Conservation (phyloP, 2,797 vertebrate genomes). For the Paratrypauchen microcephalus region DNA sequence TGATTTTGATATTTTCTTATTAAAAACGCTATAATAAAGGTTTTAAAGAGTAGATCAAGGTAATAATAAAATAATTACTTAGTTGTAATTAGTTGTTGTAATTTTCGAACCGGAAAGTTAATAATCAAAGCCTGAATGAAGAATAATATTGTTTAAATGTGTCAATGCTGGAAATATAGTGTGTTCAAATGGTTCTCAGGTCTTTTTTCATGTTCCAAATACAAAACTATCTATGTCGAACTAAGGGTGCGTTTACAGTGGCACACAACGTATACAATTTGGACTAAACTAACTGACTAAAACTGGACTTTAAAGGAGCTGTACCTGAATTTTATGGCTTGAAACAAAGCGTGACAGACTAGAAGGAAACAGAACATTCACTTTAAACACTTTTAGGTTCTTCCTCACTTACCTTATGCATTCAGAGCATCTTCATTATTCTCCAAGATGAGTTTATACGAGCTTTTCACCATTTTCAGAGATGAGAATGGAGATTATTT, state of each 20-base stretch:
- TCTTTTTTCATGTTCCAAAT: constrained; percentile 43
- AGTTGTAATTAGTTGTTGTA: background rate
- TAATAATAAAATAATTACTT: background rate
- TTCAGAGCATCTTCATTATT: too few relatives aligned
- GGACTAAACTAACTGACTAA: background rate
- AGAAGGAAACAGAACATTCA: too few relatives aligned
- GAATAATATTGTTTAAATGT: background rate
- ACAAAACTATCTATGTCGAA: constrained; percentile 12
- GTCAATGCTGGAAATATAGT: constrained; percentile 24
- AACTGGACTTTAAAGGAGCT: background rate
- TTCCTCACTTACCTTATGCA: too few relatives aligned
- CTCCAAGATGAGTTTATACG: too few relatives aligned
- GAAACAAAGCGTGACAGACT: too few relatives aligned
- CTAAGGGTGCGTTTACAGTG: background rate
- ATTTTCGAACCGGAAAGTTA: background rate
- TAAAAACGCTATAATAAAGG: background rate
- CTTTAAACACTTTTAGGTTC: too few relatives aligned
- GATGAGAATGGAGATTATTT: too few relatives aligned
- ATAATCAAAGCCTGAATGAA: background rate
- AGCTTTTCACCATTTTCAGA: too few relatives aligned
- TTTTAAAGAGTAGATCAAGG: background rate
- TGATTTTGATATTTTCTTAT: background rate
- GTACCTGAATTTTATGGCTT: too few relatives aligned
- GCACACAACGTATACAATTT: background rate
- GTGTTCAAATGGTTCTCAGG: constrained; percentile 58